Conservation (phyloP, 2,888 invertebrate species). For the Trichacis sp. region DNA sequence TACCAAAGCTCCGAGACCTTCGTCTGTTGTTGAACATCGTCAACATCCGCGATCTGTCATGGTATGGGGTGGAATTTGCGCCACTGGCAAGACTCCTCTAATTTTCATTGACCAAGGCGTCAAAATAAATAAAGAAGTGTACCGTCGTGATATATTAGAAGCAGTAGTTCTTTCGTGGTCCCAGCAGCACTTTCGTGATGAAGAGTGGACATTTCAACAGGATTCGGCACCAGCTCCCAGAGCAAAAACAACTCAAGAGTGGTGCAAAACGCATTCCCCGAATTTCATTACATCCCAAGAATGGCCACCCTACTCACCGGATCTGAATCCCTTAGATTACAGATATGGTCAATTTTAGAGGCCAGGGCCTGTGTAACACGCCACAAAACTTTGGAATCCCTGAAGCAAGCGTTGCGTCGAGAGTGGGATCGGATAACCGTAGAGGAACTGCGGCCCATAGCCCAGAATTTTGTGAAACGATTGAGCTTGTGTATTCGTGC, state of each 20-base stretch:
- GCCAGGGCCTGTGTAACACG: background rate
- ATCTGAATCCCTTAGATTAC: background rate
- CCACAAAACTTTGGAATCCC: background rate
- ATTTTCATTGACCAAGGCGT: background rate
- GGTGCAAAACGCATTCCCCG: background rate
- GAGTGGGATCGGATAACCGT: background rate
- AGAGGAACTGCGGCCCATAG: background rate
- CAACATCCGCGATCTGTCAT: constrained; percentile 6
- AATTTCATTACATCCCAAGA: background rate
- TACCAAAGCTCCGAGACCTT: background rate
- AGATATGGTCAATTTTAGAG: constrained; percentile 11
- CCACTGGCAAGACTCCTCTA: background rate
- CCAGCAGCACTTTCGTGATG: background rate
- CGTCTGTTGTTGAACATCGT: background rate
- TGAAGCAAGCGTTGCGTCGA: background rate
- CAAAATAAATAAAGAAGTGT: constrained; percentile 1
- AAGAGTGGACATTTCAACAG: constrained; percentile 6
- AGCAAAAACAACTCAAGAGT: constrained; percentile 2
- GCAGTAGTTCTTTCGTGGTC: background rate
- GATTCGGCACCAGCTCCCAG: constrained; percentile 9
- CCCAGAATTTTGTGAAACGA: background rate
- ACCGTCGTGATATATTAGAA: background rate
- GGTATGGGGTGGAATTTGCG: constrained; percentile 3
- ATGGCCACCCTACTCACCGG: constrained; percentile 6
- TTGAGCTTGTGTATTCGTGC: background rate